Conservation (phyloP, 2,888 invertebrate genomes). For the Chalcosyrphus nemorum region DNA sequence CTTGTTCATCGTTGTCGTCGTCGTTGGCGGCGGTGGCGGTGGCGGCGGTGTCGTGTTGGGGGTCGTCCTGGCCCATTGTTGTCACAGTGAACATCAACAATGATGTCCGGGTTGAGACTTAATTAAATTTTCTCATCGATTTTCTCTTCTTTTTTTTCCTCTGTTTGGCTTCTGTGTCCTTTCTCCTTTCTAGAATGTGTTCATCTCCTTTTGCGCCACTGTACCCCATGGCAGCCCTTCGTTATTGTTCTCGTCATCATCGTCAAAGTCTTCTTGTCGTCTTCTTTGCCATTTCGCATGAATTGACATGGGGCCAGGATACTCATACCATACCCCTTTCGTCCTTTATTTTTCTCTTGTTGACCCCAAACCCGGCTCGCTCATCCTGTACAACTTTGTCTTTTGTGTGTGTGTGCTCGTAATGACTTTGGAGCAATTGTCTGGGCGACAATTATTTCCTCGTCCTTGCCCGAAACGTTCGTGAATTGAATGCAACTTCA, state of each 20-base stretch:
- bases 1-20: constrained; percentile 23
- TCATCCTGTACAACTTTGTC: constrained; percentile 40
- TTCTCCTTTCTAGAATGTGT: constrained; percentile 6
- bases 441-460: constrained; percentile 67
- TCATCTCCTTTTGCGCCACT: not conserved
- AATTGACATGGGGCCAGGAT: constrained; percentile 61
- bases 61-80: constrained; percentile 49
- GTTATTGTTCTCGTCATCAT: constrained; percentile 67
- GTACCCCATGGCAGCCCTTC: constrained; percentile 10
- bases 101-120: constrained; percentile 73
- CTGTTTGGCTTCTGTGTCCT: constrained; percentile 4
- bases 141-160: constrained; percentile 44
- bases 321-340: constrained; percentile 17
- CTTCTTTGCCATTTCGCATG: constrained; percentile 53
- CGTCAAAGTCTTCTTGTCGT: constrained; percentile 63
- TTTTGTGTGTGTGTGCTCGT: constrained; percentile 34
- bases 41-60: constrained; percentile 12
- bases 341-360: constrained; percentile 13
- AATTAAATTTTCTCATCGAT: constrained; percentile 73
- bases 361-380: not conserved
- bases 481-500: constrained; percentile 68
- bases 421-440: constrained; percentile 68
- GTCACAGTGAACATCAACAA: constrained; percentile 72
- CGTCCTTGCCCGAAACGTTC: constrained; percentile 51
- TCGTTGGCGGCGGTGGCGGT: not conserved